Base-by-base conservation (phyloP, 2,888 invertebrate genomes). In the Agrochola lota region DNA sequence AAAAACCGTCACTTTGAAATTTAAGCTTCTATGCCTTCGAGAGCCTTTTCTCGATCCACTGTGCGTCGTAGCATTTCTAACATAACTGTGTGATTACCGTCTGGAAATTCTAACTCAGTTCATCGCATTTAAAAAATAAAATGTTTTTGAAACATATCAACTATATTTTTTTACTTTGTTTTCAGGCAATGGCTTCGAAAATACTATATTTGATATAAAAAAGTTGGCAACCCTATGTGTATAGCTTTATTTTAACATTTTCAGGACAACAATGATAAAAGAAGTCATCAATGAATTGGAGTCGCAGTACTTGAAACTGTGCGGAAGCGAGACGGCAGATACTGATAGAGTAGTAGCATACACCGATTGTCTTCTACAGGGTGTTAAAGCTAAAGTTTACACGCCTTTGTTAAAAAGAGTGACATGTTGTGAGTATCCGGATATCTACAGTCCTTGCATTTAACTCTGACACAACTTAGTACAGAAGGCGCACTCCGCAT, bases 331-430 rank as follows among this genome's bases (percentile, higher is more conserved):
- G 86, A 90, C 72, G 23, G 81, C 74, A 70, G 85, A 89, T 72
- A 67, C 57, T 1, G 68, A 92, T 30, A 88, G 79, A 71, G 85
- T 94, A 0, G 90, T 94, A 2, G 91, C 94, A 12, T 97, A 98
- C 89, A 95, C 97, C 6, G 95, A 97, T 63, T 97, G 97, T 86
- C 93, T 99, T 40, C 92, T 98, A 55, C 97, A 97, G 88, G 98
- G 98, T 0, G 97, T 97, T 0, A 97, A 97, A 89, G 93, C 98
- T 0, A 98, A 97, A 91, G 95, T 97, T 11, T 98, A 99, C 94
- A 97, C 97, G 83, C 98, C 98, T 1, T 93, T 99, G 55, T 94
- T 98, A 93, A 97, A 98, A 86, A 97, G 99, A 85, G 97, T 97
- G 67, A 98, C 97, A 80, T 99, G 99, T 94, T 98, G 99, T 99